Evolutionary conservation across 2,113 vertebrate species (phyloP).

Genomic region (Heterotilapia buettikoferi): DNA sequence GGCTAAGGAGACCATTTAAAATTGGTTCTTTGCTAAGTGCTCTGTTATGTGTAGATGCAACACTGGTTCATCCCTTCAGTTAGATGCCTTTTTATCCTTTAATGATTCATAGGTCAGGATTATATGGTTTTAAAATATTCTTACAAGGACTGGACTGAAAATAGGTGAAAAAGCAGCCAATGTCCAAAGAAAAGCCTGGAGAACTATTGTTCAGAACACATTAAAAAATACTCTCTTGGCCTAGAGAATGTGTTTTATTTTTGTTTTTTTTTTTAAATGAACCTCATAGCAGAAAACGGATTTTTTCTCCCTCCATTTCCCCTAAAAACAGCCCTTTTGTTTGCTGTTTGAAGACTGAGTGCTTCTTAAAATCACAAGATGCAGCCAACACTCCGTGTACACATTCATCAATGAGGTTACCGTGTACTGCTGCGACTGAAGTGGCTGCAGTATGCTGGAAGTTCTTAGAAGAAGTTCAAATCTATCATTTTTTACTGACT

Average conservation of each 20-base stretch:
- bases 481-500: background rate
- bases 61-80: background rate
- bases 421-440: background rate
- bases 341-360: background rate
- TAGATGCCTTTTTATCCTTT: background rate
- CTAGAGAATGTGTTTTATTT: background rate
- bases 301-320: rapidly evolving
- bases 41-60: background rate
- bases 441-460: background rate
- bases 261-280: background rate
- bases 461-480: background rate
- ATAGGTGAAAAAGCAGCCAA: background rate
- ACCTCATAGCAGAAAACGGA: background rate
- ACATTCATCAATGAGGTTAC: background rate
- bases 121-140: background rate
- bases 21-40: background rate
- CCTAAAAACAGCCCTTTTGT: background rate
- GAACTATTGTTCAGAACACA: background rate
- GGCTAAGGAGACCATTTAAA: background rate
- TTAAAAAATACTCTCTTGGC: rapidly evolving
- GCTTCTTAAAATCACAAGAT: background rate
- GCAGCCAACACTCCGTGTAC: background rate
- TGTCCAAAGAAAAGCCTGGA: background rate
- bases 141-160: background rate
- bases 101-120: background rate